Percentiles rank a stretch among this genome's conserved stretches.
These are phyloP conservation scores for Strigops habroptila DNA, from an alignment of 2,113 vertebrate genomes.

Conservation along the genomic window DNA sequence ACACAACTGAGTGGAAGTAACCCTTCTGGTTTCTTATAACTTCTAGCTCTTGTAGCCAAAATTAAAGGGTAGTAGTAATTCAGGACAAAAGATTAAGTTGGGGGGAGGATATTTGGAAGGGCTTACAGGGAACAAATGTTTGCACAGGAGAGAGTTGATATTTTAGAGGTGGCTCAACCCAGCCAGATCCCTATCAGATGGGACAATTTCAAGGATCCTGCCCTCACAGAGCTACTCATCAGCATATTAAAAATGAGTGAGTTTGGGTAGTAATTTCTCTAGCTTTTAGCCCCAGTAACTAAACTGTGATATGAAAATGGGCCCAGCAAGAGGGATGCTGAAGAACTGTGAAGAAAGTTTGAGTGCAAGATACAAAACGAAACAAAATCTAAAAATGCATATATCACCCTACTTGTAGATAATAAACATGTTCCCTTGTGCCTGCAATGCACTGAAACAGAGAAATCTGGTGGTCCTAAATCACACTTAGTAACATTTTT, in stretches of 20 bases:
- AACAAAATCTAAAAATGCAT: background rate
- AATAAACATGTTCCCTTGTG: background rate
- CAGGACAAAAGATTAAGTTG: background rate
- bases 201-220: background rate
- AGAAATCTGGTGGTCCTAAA: background rate
- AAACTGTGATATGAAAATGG: background rate
- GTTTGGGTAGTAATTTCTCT: background rate
- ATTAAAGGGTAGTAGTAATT: background rate
- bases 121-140: background rate
- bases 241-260: background rate
- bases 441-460: background rate
- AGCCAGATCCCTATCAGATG: background rate
- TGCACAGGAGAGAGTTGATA: background rate
- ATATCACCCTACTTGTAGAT: background rate
- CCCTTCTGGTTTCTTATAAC: background rate
- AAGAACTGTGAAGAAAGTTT: background rate
- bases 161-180: background rate
- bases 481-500: background rate
- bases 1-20: background rate
- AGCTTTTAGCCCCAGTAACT: background rate
- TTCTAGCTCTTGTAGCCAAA: background rate
- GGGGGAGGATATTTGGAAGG: background rate
- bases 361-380: background rate
- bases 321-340: background rate
- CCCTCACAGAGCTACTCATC: background rate